Evolutionary conservation across 2,888 invertebrate genomes (phyloP).

Genomic region (Spisula subtruncata): DNA sequence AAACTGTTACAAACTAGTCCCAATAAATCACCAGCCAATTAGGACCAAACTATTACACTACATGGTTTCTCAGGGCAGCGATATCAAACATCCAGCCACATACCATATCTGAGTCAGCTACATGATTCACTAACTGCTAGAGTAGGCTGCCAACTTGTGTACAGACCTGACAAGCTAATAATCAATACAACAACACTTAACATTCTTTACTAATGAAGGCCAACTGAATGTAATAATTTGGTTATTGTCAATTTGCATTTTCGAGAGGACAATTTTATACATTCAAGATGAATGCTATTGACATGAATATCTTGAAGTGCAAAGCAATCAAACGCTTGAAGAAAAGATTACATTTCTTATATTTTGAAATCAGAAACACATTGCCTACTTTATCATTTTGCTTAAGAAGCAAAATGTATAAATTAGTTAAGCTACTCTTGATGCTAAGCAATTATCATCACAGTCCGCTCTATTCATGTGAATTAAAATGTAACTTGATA

Average conservation of each 20-base stretch:
- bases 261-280: neutral
- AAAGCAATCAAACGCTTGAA: neutral
- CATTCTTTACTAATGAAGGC: neutral
- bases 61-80: neutral
- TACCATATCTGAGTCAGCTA: neutral
- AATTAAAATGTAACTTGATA: slow-evolving; percentile 1
- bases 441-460: neutral
- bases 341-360: neutral
- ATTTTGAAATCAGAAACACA: neutral
- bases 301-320: neutral
- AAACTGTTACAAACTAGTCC: slow-evolving; percentile 2
- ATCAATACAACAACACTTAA: slow-evolving; percentile 19
- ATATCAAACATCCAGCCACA: neutral
- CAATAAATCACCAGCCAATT: slow-evolving; percentile 12
- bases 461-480: neutral
- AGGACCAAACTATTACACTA: neutral
- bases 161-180: neutral
- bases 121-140: neutral
- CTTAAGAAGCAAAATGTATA: neutral
- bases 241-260: neutral
- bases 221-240: neutral
- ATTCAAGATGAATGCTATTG: neutral
- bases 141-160: neutral
- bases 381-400: neutral
- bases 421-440: neutral